Percentiles rank a stretch among this genome's conserved stretches.
Conservation (phyloP, 37 sponge, comb jelly and placozoan species). For the Mnemiopsis leidyi region DNA sequence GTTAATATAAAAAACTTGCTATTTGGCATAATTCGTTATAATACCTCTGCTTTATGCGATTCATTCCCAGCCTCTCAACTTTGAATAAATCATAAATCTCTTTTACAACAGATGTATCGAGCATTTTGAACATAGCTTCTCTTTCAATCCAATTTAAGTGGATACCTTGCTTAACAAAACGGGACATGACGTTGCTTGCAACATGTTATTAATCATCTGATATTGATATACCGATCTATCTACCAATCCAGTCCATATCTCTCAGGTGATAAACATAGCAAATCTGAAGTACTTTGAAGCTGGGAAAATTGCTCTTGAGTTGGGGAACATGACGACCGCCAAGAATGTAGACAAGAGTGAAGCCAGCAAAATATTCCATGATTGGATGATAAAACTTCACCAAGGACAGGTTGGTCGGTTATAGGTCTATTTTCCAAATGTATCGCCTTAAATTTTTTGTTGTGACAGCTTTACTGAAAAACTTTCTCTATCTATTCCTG, state of each 20-base stretch:
- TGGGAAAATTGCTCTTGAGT: conserved; percentile 25
- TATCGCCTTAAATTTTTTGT: too few relatives aligned
- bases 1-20: too few relatives aligned
- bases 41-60: too few relatives aligned
- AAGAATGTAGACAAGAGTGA: background rate
- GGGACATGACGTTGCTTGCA: background rate
- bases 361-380: conserved; percentile 11
- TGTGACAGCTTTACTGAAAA: too few relatives aligned
- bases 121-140: too few relatives aligned
- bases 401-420: background rate
- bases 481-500: too few relatives aligned
- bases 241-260: background rate
- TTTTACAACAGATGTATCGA: too few relatives aligned
- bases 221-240: too few relatives aligned
- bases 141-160: background rate
- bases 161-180: background rate
- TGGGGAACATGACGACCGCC: background rate
- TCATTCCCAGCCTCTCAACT: too few relatives aligned
- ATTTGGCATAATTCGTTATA: too few relatives aligned
- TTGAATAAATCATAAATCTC: too few relatives aligned
- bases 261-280: conserved; percentile 50
- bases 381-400: conserved; percentile 42
- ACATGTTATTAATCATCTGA: background rate
- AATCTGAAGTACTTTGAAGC: conserved; percentile 65
- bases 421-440: background rate